Conservation (phyloP, 2,797 vertebrate species). For the Champsocephalus gunnari region DNA sequence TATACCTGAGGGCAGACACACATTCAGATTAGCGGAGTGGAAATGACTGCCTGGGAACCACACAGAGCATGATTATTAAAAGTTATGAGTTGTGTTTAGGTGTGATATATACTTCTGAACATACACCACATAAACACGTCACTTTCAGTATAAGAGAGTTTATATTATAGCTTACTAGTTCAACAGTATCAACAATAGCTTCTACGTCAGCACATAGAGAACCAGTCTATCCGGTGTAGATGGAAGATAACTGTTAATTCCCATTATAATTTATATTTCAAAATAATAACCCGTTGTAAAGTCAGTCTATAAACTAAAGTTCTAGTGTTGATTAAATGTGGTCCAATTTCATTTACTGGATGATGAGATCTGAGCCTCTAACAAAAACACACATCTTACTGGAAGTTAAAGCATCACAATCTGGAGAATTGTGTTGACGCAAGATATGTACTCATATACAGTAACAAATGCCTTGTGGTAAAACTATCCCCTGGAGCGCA, state of each 20-base stretch:
- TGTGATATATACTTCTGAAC: background rate
- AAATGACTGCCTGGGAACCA: background rate
- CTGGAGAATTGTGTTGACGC: slow-evolving; percentile 4
- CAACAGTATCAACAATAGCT: slow-evolving; percentile 25
- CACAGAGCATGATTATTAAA: background rate
- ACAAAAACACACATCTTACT: slow-evolving; percentile 8
- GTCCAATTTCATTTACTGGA: background rate
- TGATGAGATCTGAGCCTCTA: background rate
- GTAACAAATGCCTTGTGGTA: background rate
- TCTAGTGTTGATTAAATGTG: background rate
- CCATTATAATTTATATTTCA: background rate
- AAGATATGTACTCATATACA: background rate
- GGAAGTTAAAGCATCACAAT: background rate
- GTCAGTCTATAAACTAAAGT: background rate
- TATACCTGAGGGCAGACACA: slow-evolving; percentile 88
- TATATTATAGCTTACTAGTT: slow-evolving; percentile 8
- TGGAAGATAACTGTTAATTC: slow-evolving; percentile 20
- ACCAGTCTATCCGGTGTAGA: slow-evolving; percentile 58
- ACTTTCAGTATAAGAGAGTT: background rate
- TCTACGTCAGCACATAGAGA: slow-evolving; percentile 35
- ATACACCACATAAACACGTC: slow-evolving; percentile 1
- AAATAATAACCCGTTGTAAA: background rate
- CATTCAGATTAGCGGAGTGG: slow-evolving; percentile 13
- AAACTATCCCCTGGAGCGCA: background rate
- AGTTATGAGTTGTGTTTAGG: background rate